phyloP scores from a whole-genome alignment of 2,797 vertebrate genomes.

The Tiaroga cobitis region DNA sequence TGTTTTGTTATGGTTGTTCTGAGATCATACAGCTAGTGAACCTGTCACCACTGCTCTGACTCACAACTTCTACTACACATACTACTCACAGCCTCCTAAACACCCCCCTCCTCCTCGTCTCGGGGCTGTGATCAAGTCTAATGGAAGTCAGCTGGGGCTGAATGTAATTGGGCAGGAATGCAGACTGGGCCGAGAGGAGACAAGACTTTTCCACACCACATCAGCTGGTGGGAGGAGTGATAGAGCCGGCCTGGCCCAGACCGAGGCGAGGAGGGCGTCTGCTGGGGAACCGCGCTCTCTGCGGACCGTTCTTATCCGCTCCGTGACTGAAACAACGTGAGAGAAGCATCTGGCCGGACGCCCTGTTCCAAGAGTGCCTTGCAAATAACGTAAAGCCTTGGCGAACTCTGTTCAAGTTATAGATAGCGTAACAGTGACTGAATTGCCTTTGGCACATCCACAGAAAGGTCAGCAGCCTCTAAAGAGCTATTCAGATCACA shows the following conservation, averaged over 20 bases:
- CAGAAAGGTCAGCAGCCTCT: constrained; percentile 45
- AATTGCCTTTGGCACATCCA: constrained; percentile 40
- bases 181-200: constrained; percentile 70
- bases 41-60: constrained; percentile 57
- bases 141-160: constrained; percentile 80
- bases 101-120: constrained; percentile 9
- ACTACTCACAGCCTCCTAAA: constrained; percentile 31
- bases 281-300: constrained; percentile 10
- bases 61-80: constrained; percentile 45
- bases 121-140: constrained; percentile 75
- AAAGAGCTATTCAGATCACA: constrained; percentile 30
- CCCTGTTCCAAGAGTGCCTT: constrained; percentile 43
- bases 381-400: constrained; percentile 50
- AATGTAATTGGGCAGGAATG: constrained; percentile 79
- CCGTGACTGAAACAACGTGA: constrained; percentile 46
- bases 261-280: background rate
- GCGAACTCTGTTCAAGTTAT: constrained; percentile 13
- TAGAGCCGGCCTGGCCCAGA: background rate
- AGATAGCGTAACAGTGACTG: constrained; percentile 39
- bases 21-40: constrained; percentile 53
- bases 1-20: constrained; percentile 48
- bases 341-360: constrained; percentile 53
- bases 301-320: constrained; percentile 39
- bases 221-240: constrained; percentile 40
- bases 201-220: constrained; percentile 59